Percentiles rank a stretch among this genome's conserved stretches.
These are phyloP conservation scores for Sminthurides aquaticus DNA, from an alignment of 2,888 invertebrate genomes.

Conservation along the genomic window DNA sequence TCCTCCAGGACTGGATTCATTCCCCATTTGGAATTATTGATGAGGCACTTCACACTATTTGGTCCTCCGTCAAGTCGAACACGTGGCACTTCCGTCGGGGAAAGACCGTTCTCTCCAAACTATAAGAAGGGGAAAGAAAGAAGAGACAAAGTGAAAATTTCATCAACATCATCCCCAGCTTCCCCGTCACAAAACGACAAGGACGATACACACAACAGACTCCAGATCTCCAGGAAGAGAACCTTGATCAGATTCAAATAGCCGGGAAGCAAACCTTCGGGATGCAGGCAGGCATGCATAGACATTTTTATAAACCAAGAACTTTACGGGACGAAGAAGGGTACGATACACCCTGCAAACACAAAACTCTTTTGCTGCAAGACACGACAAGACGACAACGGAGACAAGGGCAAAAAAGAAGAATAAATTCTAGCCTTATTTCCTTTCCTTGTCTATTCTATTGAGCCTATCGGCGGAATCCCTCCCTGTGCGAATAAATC, in stretches of 20 bases:
- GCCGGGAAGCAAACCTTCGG: too few relatives aligned
- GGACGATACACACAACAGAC: not conserved
- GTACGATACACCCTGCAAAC: too few relatives aligned
- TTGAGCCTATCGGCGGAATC: not conserved
- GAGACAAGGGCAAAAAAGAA: too few relatives aligned
- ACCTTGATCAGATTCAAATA: too few relatives aligned
- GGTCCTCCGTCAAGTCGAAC: conserved; percentile 42
- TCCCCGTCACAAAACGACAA: not conserved
- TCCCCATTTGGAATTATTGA: conserved; percentile 43
- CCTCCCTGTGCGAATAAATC: not conserved
- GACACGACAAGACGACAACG: too few relatives aligned
- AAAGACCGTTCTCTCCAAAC: conserved; percentile 37
- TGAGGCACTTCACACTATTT: conserved; percentile 42
- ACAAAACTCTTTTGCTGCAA: too few relatives aligned
- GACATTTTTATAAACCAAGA: too few relatives aligned
- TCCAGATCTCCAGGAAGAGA: too few relatives aligned
- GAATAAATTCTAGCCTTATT: not conserved
- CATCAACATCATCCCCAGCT: conserved; percentile 10
- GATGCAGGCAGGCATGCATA: too few relatives aligned
- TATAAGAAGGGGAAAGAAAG: conserved; percentile 12
- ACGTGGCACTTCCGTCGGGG: conserved; percentile 40
- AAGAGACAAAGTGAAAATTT: conserved; percentile 19
- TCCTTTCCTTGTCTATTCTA: not conserved
- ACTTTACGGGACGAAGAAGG: too few relatives aligned
- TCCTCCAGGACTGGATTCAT: conserved; percentile 43